phyloP scores from a whole-genome alignment of 2,797 vertebrate species.

The Ptychobarbus kaznakovi region DNA sequence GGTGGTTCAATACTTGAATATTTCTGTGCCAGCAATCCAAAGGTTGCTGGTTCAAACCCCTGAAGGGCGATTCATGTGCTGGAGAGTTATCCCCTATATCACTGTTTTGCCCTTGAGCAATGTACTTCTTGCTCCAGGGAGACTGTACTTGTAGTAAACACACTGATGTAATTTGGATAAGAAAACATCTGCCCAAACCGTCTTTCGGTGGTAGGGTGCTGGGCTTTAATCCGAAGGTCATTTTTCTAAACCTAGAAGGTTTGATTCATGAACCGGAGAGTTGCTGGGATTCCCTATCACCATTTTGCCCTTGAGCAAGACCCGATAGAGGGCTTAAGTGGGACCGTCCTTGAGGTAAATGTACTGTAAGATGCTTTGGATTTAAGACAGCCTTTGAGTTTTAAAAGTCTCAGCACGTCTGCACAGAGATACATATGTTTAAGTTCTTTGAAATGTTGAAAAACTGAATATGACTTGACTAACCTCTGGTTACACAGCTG shows the following conservation, averaged over 20 bases:
- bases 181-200: conserved; percentile 20
- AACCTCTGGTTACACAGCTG: conserved; percentile 99
- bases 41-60: conserved; percentile 25
- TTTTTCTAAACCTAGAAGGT: conserved; percentile 29
- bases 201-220: conserved; percentile 23
- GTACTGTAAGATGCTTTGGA: conserved; percentile 16
- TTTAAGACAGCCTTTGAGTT: conserved; percentile 3
- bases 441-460: background rate
- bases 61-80: conserved; percentile 10
- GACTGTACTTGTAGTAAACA: conserved; percentile 43
- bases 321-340: conserved; percentile 3
- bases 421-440: background rate
- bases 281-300: conserved; percentile 24
- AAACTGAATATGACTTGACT: conserved; percentile 64
- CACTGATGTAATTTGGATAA: conserved; percentile 51
- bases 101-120: conserved; percentile 47
- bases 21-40: background rate
- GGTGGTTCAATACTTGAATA: conserved; percentile 1
- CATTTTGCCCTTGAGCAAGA: conserved; percentile 24
- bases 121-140: conserved; percentile 47
- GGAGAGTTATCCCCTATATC: conserved; percentile 32
- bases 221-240: conserved; percentile 37
- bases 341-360: conserved; percentile 11
- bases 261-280: conserved; percentile 33
- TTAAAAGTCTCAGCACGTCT: background rate